These are phyloP conservation scores for Dufourea novaeangliae DNA, from an alignment of 1,140 invertebrate species.

Conservation along the genomic window DNA sequence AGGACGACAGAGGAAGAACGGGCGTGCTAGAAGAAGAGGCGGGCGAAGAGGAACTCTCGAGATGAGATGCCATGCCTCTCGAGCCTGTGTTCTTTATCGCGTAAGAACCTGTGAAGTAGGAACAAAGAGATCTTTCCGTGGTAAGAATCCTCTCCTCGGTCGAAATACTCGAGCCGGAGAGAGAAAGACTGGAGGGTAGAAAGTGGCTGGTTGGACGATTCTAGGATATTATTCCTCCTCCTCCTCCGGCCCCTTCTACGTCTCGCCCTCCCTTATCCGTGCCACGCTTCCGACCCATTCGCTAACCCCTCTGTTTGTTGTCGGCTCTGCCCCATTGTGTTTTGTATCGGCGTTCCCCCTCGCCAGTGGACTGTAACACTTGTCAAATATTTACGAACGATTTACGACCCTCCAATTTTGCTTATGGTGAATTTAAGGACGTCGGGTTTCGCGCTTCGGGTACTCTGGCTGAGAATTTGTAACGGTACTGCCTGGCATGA, in stretches of 20 bases:
- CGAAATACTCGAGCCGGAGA: constrained; percentile 60
- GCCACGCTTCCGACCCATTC: neutral
- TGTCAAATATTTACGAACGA: constrained; percentile 38
- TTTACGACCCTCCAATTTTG: constrained; percentile 25
- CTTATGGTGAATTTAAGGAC: constrained; percentile 6
- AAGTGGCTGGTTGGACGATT: constrained; percentile 34
- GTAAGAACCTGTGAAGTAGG: constrained; percentile 71
- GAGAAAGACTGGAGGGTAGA: constrained; percentile 15
- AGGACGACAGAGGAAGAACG: constrained; percentile 8
- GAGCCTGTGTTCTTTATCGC: constrained; percentile 68
- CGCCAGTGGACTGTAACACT: neutral
- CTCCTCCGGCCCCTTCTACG: constrained; percentile 4
- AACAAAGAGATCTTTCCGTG: constrained; percentile 67
- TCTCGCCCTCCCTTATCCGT: neutral
- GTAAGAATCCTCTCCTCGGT: constrained; percentile 61
- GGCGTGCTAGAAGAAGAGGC: constrained; percentile 23
- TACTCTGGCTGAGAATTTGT: neutral
- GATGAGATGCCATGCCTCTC: constrained; percentile 65
- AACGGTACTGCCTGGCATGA: no score
- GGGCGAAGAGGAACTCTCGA: constrained; percentile 58
- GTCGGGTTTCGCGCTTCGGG: neutral
- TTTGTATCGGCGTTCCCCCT: neutral
- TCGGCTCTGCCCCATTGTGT: neutral
- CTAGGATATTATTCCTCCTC: constrained; percentile 39
- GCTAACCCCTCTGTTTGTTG: constrained; percentile 6